Base-by-base conservation (phyloP, 2,113 vertebrate species). In the Nycticebus coucang region DNA sequence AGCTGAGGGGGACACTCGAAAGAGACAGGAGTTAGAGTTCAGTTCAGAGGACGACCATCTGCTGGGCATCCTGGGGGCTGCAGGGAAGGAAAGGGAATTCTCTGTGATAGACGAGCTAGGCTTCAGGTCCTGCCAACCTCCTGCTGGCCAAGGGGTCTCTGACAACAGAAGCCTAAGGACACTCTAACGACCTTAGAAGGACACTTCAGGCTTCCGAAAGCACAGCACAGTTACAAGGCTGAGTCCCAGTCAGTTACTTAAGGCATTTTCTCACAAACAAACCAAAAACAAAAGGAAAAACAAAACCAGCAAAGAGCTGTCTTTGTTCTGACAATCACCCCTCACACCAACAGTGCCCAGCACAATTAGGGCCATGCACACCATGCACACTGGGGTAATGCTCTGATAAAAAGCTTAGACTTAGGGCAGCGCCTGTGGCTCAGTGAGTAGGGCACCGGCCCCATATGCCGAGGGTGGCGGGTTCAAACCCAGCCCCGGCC, bases 281-380 rank as follows among this genome's bases (percentile, higher is more conserved):
- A 83, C 15, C 66, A 85, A 86, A 64, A 64, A 64, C 60, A 64
- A 64, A 64, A 64, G 62, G 22, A 92, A 87, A 71, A 93, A 57
- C 55, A 64, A 0, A 96, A 74, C 4, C 35, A 93, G 97, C 96
- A 97, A 98, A 98, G 97, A 96, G 89, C 86, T 96, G 59, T 82
- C 93, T 98, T 96, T 97, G 81, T 96, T 96, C 96, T 91, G 90
- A 94, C 88, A 94, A 80, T 89, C 30, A 0, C 66, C 97, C 97
- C 89, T 91, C 92, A 96, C 53, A 74, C 35, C 45, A 90, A 88
- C 94, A 78, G 93, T 94, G 92, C 77, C 94, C 2, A 15, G 86
- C 26, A 95, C 90, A 91, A 91, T 93, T 97, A 17, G 80, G 90
- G 89, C 95, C 91, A 77, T 85, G 97, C 60, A 3, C 91, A 75